Evolutionary conservation across 2,888 invertebrate species (phyloP).

Genomic region (Tetranychus piercei): DNA sequence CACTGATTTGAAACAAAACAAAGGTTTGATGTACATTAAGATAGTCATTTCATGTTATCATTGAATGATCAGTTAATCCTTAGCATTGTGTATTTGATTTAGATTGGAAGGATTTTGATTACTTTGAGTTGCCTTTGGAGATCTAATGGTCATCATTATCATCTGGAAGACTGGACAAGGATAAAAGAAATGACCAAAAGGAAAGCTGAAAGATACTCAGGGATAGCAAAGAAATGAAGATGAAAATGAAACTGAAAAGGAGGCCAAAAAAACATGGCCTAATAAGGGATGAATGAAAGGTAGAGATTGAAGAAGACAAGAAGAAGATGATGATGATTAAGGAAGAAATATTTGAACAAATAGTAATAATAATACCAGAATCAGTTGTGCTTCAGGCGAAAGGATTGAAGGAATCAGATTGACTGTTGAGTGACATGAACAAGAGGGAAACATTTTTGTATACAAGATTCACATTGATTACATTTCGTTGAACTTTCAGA

Average conservation of each 20-base stretch:
- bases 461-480: no score
- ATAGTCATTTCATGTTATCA: no score
- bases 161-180: background rate
- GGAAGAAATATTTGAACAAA: constrained; percentile 12
- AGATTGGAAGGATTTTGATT: background rate
- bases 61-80: background rate
- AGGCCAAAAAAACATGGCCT: no score
- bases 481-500: no score
- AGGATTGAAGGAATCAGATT: no score
- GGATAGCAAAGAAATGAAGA: background rate
- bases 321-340: constrained; percentile 7
- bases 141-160: background rate
- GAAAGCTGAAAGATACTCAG: background rate
- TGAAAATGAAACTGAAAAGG: background rate
- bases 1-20: no score
- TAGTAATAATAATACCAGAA: constrained; percentile 23
- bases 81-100: background rate
- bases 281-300: no score
- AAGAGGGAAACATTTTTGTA: no score
- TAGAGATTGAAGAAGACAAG: background rate
- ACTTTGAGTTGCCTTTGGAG: background rate
- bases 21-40: no score
- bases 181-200: background rate
- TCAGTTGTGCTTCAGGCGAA: no score
- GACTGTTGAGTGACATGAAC: no score